These are phyloP conservation scores for Calyptommatus sinebrachiatus DNA, from an alignment of 2,113 vertebrate genomes.

Conservation along the genomic window DNA sequence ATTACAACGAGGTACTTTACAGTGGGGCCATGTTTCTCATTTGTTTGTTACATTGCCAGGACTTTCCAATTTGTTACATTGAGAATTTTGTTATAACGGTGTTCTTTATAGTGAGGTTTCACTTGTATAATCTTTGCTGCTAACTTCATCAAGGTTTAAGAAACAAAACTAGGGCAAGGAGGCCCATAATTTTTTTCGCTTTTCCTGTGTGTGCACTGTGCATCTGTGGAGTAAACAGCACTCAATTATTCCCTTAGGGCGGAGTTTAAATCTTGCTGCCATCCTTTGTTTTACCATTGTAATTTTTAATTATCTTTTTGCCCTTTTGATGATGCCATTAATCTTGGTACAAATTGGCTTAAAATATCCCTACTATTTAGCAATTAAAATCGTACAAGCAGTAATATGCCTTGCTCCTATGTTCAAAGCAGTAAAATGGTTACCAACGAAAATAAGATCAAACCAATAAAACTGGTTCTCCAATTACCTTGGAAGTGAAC, in stretches of 20 bases:
- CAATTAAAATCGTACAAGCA: slow-evolving; percentile 47
- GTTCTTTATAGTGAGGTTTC: no score
- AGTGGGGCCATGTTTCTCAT: no score
- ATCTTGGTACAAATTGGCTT: slow-evolving; percentile 48
- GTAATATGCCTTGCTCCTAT: not conserved
- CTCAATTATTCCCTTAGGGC: slow-evolving; percentile 30
- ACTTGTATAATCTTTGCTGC: not conserved
- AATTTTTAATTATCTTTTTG: slow-evolving; percentile 41
- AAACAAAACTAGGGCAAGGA: not conserved
- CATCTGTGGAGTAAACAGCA: slow-evolving; percentile 35
- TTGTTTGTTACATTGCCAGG: no score
- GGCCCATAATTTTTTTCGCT: slow-evolving; percentile 21
- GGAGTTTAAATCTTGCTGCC: slow-evolving; percentile 45
- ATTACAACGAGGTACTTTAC: no score
- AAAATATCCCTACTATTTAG: slow-evolving; percentile 42
- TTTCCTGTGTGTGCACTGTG: slow-evolving; percentile 32
- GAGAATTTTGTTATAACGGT: no score
- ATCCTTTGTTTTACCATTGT: slow-evolving; percentile 7
- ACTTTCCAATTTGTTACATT: no score
- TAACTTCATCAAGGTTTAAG: slow-evolving; percentile 7
- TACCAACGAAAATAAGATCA: no score
- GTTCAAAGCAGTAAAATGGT: no score
- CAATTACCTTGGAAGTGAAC: no score
- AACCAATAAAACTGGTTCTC: no score
- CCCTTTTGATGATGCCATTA: slow-evolving; percentile 39